Conservation (phyloP, 1,140 invertebrate genomes). For the Cepaea nemoralis region DNA sequence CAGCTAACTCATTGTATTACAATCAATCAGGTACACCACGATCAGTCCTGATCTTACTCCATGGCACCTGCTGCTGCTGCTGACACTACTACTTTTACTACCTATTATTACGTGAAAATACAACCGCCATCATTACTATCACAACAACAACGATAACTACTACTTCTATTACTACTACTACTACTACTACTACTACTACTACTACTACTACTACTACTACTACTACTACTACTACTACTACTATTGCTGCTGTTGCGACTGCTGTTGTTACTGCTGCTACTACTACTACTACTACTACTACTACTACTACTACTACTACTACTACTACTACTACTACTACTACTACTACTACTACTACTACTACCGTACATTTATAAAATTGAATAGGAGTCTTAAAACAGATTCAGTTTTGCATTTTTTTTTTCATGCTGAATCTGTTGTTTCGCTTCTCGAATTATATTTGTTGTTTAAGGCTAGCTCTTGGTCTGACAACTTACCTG, state of each 20-base stretch:
- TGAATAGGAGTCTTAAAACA: too few relatives aligned
- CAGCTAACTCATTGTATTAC: too few relatives aligned
- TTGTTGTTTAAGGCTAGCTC: too few relatives aligned
- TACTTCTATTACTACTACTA: slow-evolving; percentile 1
- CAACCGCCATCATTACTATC: neutral
- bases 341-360: slow-evolving; percentile 9
- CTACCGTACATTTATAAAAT: too few relatives aligned
- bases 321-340: slow-evolving; percentile 23
- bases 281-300: slow-evolving; percentile 27
- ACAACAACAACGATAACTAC: neutral
- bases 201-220: slow-evolving; percentile 29
- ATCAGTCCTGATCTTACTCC: neutral
- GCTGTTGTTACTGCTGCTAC: slow-evolving; percentile 13
- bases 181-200: slow-evolving; percentile 22
- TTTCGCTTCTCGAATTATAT: too few relatives aligned
- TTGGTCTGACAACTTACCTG: too few relatives aligned
- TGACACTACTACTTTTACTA: neutral
- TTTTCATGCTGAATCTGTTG: too few relatives aligned
- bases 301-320: slow-evolving; percentile 29
- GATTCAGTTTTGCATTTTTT: too few relatives aligned
- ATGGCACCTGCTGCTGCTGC: neutral
- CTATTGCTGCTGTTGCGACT: neutral
- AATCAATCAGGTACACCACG: too few relatives aligned
- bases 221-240: slow-evolving; percentile 28
- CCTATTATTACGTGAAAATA: too few relatives aligned